Evolutionary conservation across 2,888 invertebrate species (phyloP).

Genomic region (Perizoma flavofasciatum): DNA sequence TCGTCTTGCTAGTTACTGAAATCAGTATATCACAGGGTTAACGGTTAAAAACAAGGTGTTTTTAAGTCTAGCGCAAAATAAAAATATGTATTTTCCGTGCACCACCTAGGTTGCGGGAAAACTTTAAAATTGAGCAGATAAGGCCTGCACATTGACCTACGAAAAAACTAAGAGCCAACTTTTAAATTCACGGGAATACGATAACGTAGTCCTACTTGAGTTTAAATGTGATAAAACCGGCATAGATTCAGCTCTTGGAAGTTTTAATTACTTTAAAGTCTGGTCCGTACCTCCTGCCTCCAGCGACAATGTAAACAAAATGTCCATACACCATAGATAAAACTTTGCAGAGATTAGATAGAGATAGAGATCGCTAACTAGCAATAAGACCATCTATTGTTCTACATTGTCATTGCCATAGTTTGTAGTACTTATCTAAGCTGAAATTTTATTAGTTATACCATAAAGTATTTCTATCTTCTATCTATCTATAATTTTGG

Average conservation of each 20-base stretch:
- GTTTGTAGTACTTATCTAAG: too few species aligned
- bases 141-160: constrained; percentile 7
- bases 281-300: constrained; percentile 32
- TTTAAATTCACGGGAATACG: constrained; percentile 28
- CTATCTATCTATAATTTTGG: too few species aligned
- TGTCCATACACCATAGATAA: constrained; percentile 21
- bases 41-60: too few species aligned
- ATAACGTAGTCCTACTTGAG: constrained; percentile 30
- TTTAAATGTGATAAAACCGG: constrained; percentile 32
- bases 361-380: too few species aligned
- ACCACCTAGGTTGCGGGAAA: constrained; percentile 5
- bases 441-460: too few species aligned
- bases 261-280: constrained; percentile 62
- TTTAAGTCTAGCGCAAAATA: too few species aligned
- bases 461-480: too few species aligned
- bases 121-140: constrained; percentile 9
- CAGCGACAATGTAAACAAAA: constrained; percentile 40
- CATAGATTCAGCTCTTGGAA: constrained; percentile 50
- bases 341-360: constrained; percentile 3
- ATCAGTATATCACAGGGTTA: too few species aligned
- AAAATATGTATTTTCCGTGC: background rate
- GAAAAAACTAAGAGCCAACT: constrained; percentile 25
- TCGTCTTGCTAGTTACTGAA: too few species aligned
- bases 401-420: too few species aligned
- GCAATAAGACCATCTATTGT: too few species aligned